Base-by-base conservation (phyloP, 2,113 vertebrate genomes). In the Phyllopteryx taeniolatus region DNA sequence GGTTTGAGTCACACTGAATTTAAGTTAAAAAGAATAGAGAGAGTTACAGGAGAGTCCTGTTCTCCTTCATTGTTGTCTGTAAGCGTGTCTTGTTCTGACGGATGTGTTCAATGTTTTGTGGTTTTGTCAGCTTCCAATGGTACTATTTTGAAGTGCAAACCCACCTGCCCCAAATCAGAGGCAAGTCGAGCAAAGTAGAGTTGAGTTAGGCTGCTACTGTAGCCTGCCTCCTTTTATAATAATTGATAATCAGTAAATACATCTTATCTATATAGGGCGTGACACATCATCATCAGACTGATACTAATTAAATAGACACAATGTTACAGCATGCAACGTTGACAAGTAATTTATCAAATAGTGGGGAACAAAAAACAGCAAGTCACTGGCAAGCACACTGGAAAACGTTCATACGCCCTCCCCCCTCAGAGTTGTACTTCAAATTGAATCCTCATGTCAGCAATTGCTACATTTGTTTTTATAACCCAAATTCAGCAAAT, bases 401-500 rank as follows among this genome's bases (percentile, higher is more conserved):
- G 59, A 61, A 61, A 61, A 61, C 6, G 15, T 27, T 61, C 31
- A 61, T 35, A 61, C 15, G 7, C 59, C 31, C 31, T 4, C 19
- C 42, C 0, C 10, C 22, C 39, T n/a, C 39, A 1, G 9, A 64
- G 17, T 83, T 68, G 71, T 84, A 75, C 78, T 81, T 75, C 65
- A 87, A 89, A 88, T 85, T 88, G 79, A 85, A 89, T 74, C 87
- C 87, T 87, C 76, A 85, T 87, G 88, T 76, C 71, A 76, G 78
- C 78, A 83, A 87, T 86, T 85, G 76, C 86, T 80, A 83, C 80
- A 77, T 88, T 88, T 90, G 79, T 84, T 83, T 89, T 88, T 88
- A 90, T 73, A 74, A 81, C 80, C 78, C 72, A 83, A 86, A 89
- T 89, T 89, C 79, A 85, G 90, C 84, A 87, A 88, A 90, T 88